Conservation (phyloP, 2,888 invertebrate species). For the Drosophila barbarae region DNA sequence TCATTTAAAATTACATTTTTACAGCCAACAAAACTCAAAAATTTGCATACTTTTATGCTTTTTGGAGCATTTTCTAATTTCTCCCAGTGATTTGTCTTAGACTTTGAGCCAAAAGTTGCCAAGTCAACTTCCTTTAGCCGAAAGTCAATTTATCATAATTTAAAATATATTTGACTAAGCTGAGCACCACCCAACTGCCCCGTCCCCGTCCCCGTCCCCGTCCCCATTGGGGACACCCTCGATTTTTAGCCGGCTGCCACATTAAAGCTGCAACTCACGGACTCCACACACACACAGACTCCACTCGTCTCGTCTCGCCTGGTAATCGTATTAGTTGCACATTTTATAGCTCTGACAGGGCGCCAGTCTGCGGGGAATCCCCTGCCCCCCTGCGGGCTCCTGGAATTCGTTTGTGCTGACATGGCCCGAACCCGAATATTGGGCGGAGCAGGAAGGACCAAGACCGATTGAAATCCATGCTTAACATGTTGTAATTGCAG, state of each 20-base stretch:
- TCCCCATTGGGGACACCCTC: slow-evolving; percentile 8
- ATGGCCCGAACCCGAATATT: slow-evolving; percentile 16
- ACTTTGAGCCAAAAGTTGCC: slow-evolving; percentile 39
- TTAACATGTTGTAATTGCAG: slow-evolving; percentile 41
- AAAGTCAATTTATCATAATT: slow-evolving; percentile 62
- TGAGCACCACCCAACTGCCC: neutral
- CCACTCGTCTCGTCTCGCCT: slow-evolving; percentile 30
- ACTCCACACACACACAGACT: slow-evolving; percentile 2
- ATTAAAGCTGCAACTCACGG: slow-evolving; percentile 41
- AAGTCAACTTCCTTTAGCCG: slow-evolving; percentile 50
- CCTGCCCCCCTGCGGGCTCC: neutral
- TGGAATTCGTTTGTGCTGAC: slow-evolving; percentile 25
- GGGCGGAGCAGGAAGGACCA: neutral
- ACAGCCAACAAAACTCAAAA: neutral
- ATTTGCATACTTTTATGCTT: neutral
- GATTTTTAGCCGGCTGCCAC: slow-evolving; percentile 19
- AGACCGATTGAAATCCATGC: slow-evolving; percentile 39
- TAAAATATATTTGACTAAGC: slow-evolving; percentile 57
- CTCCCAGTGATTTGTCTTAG: slow-evolving; percentile 15
- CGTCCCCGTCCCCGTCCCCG: neutral
- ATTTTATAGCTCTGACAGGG: slow-evolving; percentile 59
- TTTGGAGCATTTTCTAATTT: neutral
- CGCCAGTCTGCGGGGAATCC: slow-evolving; percentile 25
- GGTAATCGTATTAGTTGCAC: slow-evolving; percentile 72
- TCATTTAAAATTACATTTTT: neutral